Evolutionary conservation across 2,888 invertebrate species (phyloP), one percentile per base, ranked within the genome.

Genomic region (Melinopterus prodromus): DNA sequence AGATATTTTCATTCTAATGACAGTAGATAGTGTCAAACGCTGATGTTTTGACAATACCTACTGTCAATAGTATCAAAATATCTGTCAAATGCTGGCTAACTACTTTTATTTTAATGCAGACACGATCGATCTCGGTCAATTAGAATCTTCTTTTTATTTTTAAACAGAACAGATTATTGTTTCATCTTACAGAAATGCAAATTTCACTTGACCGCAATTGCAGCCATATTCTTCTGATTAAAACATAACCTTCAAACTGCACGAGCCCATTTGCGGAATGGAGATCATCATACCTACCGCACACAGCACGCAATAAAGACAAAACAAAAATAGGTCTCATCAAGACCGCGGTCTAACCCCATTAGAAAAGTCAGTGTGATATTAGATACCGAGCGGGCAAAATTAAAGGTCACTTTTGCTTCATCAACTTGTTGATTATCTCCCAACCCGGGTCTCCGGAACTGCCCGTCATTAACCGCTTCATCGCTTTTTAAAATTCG

Each of bases 361-460:
- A 76, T 79, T 79, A 76, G 16, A 14, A 16, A 36, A 69, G 76
- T 37, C 76, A 76, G 75, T 70, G 16, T 79, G 16, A 69, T 76
- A 79, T 79, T 79, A 79, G 75, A 79, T n/a, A 12, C 69, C n/a
- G 53, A 53, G 12, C 7, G 53, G 38, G 14, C 70, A 70, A 75
- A 80, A 80, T 78, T 80, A 78, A 75, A 80, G 80, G 71, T 80
- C 78, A 77, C 53, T 35, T 75, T 76, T 78, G 78, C 80, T 70
- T 76, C 80, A 80, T 80, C 80, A 80, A 80, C 75, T 80, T 78
- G 77, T 80, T 78, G 80, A 80, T 80, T 80, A 78, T 78, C 36
- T 38, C 5, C 5, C 53, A 3, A 53, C 9, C 53, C 9, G 53
- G 53, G 1, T 53, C 15, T 69, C 16, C 16, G 70, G 71, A 80